Base-by-base conservation (phyloP, 35 echinoderm and acorn worm species). In the Heliocidaris erythrogramma region DNA sequence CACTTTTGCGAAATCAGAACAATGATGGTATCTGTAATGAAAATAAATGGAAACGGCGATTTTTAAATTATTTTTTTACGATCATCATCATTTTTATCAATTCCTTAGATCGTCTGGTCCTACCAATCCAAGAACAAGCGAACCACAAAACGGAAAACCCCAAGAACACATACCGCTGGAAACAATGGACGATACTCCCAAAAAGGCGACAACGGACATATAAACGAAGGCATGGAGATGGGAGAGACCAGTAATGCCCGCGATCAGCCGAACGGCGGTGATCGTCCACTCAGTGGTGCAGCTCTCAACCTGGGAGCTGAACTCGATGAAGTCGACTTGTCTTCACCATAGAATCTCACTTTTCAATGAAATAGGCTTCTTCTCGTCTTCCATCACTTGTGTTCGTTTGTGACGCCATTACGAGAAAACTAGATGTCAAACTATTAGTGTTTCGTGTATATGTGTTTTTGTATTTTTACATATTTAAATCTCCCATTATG, bases 171-270 rank as follows among this genome's bases (percentile, higher is more conserved):
- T 92, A 21, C 91, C 91, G 48, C 91, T 92, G 48, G 21, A 92
- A 21, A 29, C 14, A 13, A 0, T 92, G 91, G 91, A 16, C 48
- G 91, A 32, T 92, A 53, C 91, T 21, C 91, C 49, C 17, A 49
- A 59, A 49, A 48, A 42, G 17, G 48, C 49, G 91, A 92, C 91
- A 92, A 92, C 91, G 91, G 91, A 92, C 91, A 92, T 92, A n/a
- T 92, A 59, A 92, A 92, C 91, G 91, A 92, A 59, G 91, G 91
- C 91, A 50, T 92, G 90, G 91, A 92, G 91, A 92, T 92, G 91
- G 91, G 47, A 0, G 31, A 32, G 47, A 47, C 87, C 13, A 78
- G 65, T n/a, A 18, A 78, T 4, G 31, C 30, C 2, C 12, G 2
- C 0, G 12, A 6, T 27, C 31, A 16, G 29, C 12, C 87, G 85